A percentile compares a stretch with the other conserved stretches of the same genome.
Conservation (phyloP, 2,113 vertebrate species). For the Rattus rattus region DNA sequence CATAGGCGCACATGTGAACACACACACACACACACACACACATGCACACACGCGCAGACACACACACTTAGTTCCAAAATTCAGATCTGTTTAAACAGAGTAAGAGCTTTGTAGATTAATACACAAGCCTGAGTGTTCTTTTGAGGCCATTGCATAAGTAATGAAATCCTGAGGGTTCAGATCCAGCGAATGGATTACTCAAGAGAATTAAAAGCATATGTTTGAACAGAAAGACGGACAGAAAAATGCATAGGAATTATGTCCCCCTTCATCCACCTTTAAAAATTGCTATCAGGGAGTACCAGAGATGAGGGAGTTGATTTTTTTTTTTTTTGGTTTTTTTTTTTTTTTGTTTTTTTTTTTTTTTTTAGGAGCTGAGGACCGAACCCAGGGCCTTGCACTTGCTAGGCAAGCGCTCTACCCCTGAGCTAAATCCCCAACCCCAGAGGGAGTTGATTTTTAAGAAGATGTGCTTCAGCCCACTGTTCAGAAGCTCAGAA, state of each 20-base stretch:
- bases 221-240: not conserved
- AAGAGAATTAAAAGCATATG: not conserved
- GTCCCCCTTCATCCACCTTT: not conserved
- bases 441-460: no score
- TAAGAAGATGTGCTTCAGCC: not conserved
- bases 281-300: not conserved
- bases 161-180: not conserved
- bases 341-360: no score
- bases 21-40: not conserved
- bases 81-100: not conserved
- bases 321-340: no score
- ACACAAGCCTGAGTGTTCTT: not conserved
- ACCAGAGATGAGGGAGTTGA: not conserved
- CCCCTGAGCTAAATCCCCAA: no score
- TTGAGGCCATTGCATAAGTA: not conserved
- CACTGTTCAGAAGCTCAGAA: not conserved
- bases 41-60: not conserved
- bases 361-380: no score
- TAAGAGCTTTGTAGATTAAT: not conserved
- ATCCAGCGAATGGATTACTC: not conserved
- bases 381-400: no score
- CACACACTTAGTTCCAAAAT: not conserved
- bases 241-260: not conserved
- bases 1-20: no score
- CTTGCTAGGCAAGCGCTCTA: no score